Evolutionary conservation across 64 coral and sea anemone species (phyloP).

Genomic region (Stichodactyla helianthus): DNA sequence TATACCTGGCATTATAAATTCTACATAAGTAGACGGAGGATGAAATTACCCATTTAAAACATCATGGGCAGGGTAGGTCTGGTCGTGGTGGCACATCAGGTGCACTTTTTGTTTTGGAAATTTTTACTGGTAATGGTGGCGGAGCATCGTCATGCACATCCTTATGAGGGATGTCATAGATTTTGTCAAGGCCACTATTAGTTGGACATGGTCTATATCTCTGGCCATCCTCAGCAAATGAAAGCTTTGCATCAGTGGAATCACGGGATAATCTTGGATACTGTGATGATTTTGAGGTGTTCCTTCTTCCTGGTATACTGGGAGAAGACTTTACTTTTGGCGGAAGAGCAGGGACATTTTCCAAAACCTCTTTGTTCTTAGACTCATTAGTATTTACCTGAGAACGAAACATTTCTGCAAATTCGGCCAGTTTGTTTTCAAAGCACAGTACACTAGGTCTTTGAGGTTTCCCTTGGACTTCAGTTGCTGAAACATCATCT

Average conservation of each 20-base stretch:
- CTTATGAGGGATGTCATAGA: neutral
- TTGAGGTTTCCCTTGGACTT: neutral
- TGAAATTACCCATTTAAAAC: neutral
- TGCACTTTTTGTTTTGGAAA: neutral
- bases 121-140: slow-evolving; percentile 3
- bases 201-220: slow-evolving; percentile 20
- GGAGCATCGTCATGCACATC: neutral
- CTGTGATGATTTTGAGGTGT: neutral
- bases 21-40: too few species aligned
- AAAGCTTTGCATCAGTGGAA: neutral
- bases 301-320: neutral
- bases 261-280: slow-evolving; percentile 10
- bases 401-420: neutral
- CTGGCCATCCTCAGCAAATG: neutral
- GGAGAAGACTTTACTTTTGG: neutral
- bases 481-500: neutral
- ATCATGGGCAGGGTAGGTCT: neutral
- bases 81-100: neutral
- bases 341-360: neutral
- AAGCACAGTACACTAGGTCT: slow-evolving; percentile 11
- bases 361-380: neutral
- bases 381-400: neutral
- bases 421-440: slow-evolving; percentile 6
- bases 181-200: neutral
- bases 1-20: too few species aligned